Evolutionary conservation across 2,888 invertebrate species (phyloP).

Genomic region (Hyalella azteca): DNA sequence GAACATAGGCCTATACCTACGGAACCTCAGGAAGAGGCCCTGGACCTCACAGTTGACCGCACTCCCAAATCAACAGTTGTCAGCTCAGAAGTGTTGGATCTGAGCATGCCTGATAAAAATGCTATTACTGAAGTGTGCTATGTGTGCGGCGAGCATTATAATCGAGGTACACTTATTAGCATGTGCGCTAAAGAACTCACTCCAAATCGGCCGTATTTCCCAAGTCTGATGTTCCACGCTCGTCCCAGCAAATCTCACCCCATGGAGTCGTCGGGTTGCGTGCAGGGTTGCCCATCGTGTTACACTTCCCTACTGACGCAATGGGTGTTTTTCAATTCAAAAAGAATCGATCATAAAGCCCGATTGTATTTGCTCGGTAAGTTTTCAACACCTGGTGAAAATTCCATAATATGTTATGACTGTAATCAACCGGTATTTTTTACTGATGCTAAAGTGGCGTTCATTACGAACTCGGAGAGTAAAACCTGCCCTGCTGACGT

Average conservation of each 20-base stretch:
- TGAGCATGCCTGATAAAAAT: constrained; percentile 92
- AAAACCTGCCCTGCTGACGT: constrained; percentile 90
- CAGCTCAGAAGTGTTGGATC: constrained; percentile 71
- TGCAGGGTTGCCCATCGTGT: constrained; percentile 79
- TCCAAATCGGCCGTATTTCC: constrained; percentile 63
- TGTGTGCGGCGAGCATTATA: constrained; percentile 87
- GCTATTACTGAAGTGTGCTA: constrained; percentile 83
- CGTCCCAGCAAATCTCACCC: constrained; percentile 84
- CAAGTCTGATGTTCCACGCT: constrained; percentile 73
- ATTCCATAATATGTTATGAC: constrained; percentile 86
- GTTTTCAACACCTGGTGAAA: constrained; percentile 71
- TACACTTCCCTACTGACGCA: constrained; percentile 84
- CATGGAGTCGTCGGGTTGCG: constrained; percentile 79
- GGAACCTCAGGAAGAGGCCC: constrained; percentile 52
- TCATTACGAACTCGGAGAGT: constrained; percentile 78
- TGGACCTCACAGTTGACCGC: constrained; percentile 52
- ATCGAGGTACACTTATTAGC: constrained; percentile 79
- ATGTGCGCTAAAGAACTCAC: constrained; percentile 68
- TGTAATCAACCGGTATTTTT: constrained; percentile 82
- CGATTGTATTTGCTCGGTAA: constrained; percentile 82
- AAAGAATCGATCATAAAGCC: constrained; percentile 77
- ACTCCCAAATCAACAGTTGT: constrained; percentile 13
- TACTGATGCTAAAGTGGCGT: constrained; percentile 79
- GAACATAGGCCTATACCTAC: not conserved
- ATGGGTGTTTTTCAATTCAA: constrained; percentile 79